These are phyloP conservation scores for Sympetrum striolatum DNA, from an alignment of 2,888 invertebrate genomes.

Conservation along the genomic window DNA sequence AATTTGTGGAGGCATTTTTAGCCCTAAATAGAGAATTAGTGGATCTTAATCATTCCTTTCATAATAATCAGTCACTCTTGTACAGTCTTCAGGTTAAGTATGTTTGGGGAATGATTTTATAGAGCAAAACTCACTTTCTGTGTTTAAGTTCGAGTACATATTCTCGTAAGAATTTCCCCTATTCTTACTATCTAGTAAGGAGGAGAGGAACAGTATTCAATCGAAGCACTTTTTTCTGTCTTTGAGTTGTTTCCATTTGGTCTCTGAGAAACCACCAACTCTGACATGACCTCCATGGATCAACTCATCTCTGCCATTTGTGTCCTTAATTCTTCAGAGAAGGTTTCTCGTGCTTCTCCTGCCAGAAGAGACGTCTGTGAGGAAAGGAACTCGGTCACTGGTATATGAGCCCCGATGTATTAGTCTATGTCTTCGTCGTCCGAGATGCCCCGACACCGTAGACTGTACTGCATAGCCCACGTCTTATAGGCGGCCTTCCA, in stretches of 20 bases:
- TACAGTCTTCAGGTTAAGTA: too few species aligned
- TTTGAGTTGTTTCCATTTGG: not conserved
- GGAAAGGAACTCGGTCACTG: not conserved
- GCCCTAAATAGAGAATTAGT: too few species aligned
- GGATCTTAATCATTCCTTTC: too few species aligned
- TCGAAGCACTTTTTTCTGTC: not conserved
- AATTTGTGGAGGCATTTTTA: too few species aligned
- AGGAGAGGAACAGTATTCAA: not conserved
- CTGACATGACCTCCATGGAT: not conserved
- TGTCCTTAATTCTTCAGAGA: not conserved
- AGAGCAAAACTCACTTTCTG: too few species aligned
- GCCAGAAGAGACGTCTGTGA: not conserved
- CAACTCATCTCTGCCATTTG: not conserved
- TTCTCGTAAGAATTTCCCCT: too few species aligned
- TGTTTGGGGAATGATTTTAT: too few species aligned
- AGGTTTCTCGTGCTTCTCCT: not conserved
- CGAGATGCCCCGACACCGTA: not conserved
- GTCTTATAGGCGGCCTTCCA: not conserved
- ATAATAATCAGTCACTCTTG: too few species aligned
- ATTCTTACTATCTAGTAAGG: not conserved
- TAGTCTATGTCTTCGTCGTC: not conserved
- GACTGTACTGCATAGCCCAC: conserved; percentile 21
- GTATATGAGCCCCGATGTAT: not conserved
- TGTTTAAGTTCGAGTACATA: too few species aligned
- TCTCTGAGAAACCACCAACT: not conserved